phyloP scores from a whole-genome alignment of 1,140 invertebrate genomes.

The Zaprionus camerounensis region DNA sequence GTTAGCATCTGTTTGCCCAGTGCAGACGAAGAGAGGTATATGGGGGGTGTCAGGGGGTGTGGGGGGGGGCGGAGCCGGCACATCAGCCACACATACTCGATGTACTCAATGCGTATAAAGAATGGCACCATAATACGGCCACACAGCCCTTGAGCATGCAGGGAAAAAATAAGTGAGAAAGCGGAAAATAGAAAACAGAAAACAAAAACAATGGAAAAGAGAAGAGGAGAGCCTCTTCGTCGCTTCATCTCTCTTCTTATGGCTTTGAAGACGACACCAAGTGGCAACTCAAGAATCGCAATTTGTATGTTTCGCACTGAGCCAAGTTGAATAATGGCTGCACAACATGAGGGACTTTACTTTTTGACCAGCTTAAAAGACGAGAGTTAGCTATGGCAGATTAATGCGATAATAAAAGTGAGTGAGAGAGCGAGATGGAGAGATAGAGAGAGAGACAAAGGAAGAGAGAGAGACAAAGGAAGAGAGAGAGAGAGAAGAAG shows the following conservation, averaged over 20 bases:
- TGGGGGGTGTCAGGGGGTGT: background rate
- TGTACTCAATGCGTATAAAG: constrained; percentile 4
- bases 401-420: too few relatives aligned
- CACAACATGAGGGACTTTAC: constrained; percentile 3
- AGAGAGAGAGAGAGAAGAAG: background rate
- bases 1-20: constrained; percentile 58
- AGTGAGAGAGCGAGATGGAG: too few relatives aligned
- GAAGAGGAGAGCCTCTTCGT: background rate
- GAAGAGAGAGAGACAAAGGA: too few relatives aligned
- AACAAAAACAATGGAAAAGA: constrained; percentile 5
- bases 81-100: constrained; percentile 17
- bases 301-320: constrained; percentile 12
- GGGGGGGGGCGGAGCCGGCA: background rate
- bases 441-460: too few relatives aligned
- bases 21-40: constrained; percentile 4
- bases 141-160: background rate
- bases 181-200: constrained; percentile 5
- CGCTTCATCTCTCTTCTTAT: background rate
- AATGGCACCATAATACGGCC: background rate
- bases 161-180: background rate
- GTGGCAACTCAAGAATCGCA: constrained; percentile 25
- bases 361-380: background rate
- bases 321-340: constrained; percentile 11
- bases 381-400: too few relatives aligned
- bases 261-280: background rate